Evolutionary conservation across 2,888 invertebrate species (phyloP), one percentile per base, ranked within the genome.

Genomic region (Leucophora obtusa): DNA sequence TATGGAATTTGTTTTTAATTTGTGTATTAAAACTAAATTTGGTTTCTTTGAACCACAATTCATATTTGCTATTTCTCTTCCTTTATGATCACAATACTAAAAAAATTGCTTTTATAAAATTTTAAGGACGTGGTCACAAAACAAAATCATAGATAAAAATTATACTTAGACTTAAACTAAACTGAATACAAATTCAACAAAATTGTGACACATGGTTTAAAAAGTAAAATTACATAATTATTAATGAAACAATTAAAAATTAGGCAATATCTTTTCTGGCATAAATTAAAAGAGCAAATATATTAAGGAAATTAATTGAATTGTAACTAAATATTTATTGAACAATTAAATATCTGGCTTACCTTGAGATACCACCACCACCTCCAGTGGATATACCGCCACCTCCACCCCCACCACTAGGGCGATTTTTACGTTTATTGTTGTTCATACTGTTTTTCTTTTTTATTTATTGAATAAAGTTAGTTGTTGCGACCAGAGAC

Each of bases 401-500:
- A 28, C 79, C 73, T 8, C 76, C 72, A 33, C 81, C 77, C 60
- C 82, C 92, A 89, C 86, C 88, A 77, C 94, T 94, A 89, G 95
- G 93, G 91, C 96, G 94, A 92, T 93, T 95, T 93, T 96, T 96
- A 91, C 95, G 94, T 92, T 95, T 95, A 91, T 93, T 95, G 90
- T 95, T 96, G 63, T 88, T 87, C 89, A 83, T 83, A 47, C 1
- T 47, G n/a, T 35, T 38, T 2, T 38, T 38, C 11, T 38, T 38
- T 14, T 18, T 60, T 69, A 43, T 33, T 60, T 60, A 50, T 65
- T 38, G 53, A 47, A 2, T 72, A 79, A 71, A 43, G 76, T 58
- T 72, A 58, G 56, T 68, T 47, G 76, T 58, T 80, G 80, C 62
- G 76, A 80, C 62, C 75, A 70, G 35, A 63, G 18, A 79, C 70